Conservation (phyloP, 2,888 invertebrate genomes). For the Hesperia comma region DNA sequence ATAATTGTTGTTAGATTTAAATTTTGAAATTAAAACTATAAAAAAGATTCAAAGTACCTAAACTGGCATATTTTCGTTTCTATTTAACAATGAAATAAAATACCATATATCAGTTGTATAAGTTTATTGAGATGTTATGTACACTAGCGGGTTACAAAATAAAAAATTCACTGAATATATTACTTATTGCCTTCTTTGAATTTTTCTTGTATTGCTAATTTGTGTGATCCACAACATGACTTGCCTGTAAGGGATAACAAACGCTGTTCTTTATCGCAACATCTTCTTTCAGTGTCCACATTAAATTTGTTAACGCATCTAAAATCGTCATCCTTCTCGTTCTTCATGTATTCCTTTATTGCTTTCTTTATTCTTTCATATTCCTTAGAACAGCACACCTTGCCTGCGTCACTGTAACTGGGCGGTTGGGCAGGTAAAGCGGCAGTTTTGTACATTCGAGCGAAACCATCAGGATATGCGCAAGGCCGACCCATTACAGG, state of each 20-base stretch:
- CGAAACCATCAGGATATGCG: slow-evolving; percentile 72
- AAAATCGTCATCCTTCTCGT: slow-evolving; percentile 68
- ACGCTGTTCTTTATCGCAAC: slow-evolving; percentile 75
- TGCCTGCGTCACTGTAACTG: slow-evolving; percentile 72
- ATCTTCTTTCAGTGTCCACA: slow-evolving; percentile 72
- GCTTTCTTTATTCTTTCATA: slow-evolving; percentile 76
- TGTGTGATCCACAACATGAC: slow-evolving; percentile 73
- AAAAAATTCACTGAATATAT: slow-evolving; percentile 63
- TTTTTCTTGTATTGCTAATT: slow-evolving; percentile 70
- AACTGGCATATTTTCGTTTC: background rate
- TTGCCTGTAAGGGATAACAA: slow-evolving; percentile 65
- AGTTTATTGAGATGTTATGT: slow-evolving; percentile 53
- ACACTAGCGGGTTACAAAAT: slow-evolving; percentile 76
- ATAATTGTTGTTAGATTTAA: background rate
- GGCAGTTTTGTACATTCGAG: slow-evolving; percentile 74
- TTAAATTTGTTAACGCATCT: slow-evolving; percentile 73
- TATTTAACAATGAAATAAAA: background rate
- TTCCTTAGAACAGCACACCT: slow-evolving; percentile 78
- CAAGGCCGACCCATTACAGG: slow-evolving; percentile 76
- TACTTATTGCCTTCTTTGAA: slow-evolving; percentile 57
- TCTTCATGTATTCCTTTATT: slow-evolving; percentile 68
- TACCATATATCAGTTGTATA: slow-evolving; percentile 44
- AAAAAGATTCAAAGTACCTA: too few relatives aligned
- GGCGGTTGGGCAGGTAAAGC: slow-evolving; percentile 61
- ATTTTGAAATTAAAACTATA: too few relatives aligned